These are phyloP conservation scores for Lordiphosa fenestrarum DNA, from an alignment of 2,888 invertebrate genomes.

Conservation along the genomic window DNA sequence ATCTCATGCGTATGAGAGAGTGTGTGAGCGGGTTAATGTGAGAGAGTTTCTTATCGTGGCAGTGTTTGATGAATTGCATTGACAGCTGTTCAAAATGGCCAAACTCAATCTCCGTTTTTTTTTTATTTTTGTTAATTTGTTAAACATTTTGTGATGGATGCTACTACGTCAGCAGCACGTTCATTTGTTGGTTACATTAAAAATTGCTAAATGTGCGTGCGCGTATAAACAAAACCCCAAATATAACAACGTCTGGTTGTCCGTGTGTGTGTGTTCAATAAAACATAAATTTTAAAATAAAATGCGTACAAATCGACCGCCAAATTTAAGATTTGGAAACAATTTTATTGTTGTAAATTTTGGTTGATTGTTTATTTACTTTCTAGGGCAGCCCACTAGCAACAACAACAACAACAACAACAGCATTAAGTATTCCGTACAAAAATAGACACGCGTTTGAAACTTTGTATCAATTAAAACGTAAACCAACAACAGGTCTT, in stretches of 20 bases:
- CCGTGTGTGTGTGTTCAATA: conserved; percentile 37
- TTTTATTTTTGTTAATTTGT: conserved; percentile 24
- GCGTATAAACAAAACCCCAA: conserved; percentile 55
- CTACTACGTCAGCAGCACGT: conserved; percentile 43
- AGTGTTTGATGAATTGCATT: conserved; percentile 31
- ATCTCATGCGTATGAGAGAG: conserved; percentile 5
- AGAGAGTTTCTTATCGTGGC: conserved; percentile 3
- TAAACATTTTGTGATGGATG: conserved; percentile 45
- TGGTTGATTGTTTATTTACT: conserved; percentile 61
- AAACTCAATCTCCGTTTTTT: conserved; percentile 5
- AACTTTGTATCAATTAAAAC: conserved; percentile 67
- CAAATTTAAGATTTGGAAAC: conserved; percentile 49
- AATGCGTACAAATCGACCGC: conserved; percentile 72
- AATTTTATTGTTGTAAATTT: conserved; percentile 24
- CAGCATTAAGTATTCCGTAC: conserved; percentile 46
- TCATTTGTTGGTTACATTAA: conserved; percentile 58
- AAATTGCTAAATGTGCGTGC: conserved; percentile 61
- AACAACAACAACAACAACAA: conserved; percentile 23
- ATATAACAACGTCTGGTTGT: conserved; percentile 53
- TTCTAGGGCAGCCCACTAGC: conserved; percentile 57
- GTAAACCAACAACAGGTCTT: conserved; percentile 40
- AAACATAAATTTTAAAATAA: conserved; percentile 66
- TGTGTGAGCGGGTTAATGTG: background rate
- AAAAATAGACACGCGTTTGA: conserved; percentile 51
- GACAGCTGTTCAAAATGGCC: conserved; percentile 24